phyloP scores from a whole-genome alignment of 2,888 invertebrate species.

The Cryptocephalus primarius region DNA sequence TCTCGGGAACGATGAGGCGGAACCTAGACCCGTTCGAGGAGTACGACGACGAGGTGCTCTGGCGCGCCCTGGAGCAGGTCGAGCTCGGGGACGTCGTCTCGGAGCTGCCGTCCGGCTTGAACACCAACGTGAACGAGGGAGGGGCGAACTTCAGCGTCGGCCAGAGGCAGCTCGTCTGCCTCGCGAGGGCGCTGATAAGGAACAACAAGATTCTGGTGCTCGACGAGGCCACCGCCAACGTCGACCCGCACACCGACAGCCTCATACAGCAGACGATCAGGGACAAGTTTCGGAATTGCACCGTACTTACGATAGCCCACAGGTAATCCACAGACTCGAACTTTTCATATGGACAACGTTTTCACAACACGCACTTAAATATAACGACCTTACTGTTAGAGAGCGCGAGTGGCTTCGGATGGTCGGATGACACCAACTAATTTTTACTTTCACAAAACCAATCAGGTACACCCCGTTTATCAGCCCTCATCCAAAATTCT shows the following conservation, averaged over 20 bases:
- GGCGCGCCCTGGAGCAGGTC: constrained; percentile 33
- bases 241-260: constrained; percentile 68
- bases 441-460: no score
- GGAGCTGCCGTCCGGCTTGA: constrained; percentile 44
- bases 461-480: no score
- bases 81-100: constrained; percentile 41
- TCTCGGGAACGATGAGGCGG: constrained; percentile 52
- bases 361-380: no score
- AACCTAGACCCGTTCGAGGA: constrained; percentile 28
- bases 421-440: no score
- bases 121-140: constrained; percentile 46
- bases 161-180: constrained; percentile 45
- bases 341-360: no score
- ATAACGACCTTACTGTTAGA: no score
- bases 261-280: constrained; percentile 70
- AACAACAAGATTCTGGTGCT: constrained; percentile 32
- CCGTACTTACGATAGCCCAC: constrained; percentile 79
- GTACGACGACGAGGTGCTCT: constrained; percentile 22
- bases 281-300: constrained; percentile 63
- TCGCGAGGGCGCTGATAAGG: constrained; percentile 53
- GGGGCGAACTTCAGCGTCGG: constrained; percentile 38
- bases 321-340: constrained; percentile 30
- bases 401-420: no score
- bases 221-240: constrained; percentile 76
- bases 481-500: no score